A percentile compares a stretch with the other conserved stretches of the same genome.
Evolutionary conservation across 1,140 invertebrate genomes (phyloP).

Genomic region (Brachionus asplanchnoidis): DNA sequence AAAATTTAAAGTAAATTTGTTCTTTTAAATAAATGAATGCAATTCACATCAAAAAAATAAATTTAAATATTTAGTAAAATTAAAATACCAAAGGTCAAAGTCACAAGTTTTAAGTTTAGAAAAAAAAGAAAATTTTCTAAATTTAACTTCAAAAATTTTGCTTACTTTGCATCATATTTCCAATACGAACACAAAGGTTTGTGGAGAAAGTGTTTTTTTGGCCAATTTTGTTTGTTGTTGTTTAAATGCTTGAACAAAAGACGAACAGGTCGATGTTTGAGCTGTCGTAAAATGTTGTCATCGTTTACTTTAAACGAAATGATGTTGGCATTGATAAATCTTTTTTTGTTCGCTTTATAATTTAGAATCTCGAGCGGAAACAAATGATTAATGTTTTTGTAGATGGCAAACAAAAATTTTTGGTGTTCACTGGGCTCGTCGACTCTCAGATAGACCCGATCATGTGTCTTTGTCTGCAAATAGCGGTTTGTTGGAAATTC

Average conservation of each 20-base stretch:
- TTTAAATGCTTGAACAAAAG: slow-evolving; percentile 18
- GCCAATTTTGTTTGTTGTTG: neutral
- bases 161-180: slow-evolving; percentile 4
- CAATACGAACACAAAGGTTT: slow-evolving; percentile 3
- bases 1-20: neutral
- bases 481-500: neutral
- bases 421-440: neutral
- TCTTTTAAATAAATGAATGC: too few species aligned
- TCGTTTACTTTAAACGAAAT: slow-evolving; percentile 31
- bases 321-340: slow-evolving; percentile 33
- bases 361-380: neutral
- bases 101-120: neutral
- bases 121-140: too few species aligned
- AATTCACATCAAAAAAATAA: neutral
- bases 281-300: neutral
- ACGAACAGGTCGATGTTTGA: neutral
- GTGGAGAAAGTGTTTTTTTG: too few species aligned
- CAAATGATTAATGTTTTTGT: slow-evolving; percentile 1
- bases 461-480: neutral
- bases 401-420: slow-evolving; percentile 33
- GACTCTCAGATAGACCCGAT: neutral
- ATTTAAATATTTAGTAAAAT: neutral
- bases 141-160: neutral
- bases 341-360: neutral
- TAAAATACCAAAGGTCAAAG: neutral